These are phyloP conservation scores for Vulpes ferrilata DNA, from an alignment of 2,113 vertebrate genomes.

Conservation along the genomic window DNA sequence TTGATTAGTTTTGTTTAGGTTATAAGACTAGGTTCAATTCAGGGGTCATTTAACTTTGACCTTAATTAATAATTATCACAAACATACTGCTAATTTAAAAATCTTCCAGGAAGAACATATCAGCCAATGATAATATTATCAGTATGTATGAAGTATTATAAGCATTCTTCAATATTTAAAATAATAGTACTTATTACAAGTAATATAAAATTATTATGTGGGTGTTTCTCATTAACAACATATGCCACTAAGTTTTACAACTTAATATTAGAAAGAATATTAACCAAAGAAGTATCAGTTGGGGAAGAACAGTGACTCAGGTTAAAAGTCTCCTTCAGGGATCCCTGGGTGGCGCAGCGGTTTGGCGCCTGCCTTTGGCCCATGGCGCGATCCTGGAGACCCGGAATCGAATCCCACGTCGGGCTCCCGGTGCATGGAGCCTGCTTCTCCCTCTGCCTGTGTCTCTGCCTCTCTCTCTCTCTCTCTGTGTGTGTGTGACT, in stretches of 20 bases:
- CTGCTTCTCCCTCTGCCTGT: too few species aligned
- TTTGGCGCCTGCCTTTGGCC: too few species aligned
- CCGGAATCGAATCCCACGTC: too few species aligned
- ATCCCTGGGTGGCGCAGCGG: too few species aligned
- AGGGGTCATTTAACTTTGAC: background rate
- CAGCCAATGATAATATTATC: background rate
- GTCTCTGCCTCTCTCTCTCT: too few species aligned
- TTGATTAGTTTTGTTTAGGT: background rate
- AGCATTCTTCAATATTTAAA: background rate
- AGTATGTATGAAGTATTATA: background rate
- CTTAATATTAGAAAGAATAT: background rate
- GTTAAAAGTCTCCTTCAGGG: background rate
- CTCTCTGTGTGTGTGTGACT: too few species aligned
- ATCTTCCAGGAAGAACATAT: background rate
- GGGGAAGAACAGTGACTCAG: background rate
- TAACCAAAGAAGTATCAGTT: background rate
- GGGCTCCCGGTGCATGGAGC: too few species aligned
- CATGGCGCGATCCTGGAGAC: too few species aligned
- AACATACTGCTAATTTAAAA: background rate
- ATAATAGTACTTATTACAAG: background rate
- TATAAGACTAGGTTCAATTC: background rate
- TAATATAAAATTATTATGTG: background rate
- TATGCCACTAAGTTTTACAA: background rate
- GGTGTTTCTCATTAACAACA: background rate
- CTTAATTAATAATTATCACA: background rate